Evolutionary conservation across 2,888 invertebrate genomes (phyloP), one percentile per base, ranked within the genome.

Genomic region (Lottia scabra): DNA sequence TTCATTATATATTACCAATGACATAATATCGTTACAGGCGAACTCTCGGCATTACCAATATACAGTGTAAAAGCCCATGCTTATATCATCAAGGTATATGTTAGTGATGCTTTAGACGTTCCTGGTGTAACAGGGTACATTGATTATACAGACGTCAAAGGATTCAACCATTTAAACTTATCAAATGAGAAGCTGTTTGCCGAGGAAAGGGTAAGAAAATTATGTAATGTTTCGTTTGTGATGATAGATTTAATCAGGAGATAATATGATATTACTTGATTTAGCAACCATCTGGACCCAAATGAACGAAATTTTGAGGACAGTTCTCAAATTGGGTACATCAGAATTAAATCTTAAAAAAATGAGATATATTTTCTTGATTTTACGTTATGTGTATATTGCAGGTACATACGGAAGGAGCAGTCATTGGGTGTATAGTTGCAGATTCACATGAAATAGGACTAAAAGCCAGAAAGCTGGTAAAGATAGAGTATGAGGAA

Each of bases 1-100:
- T n/a, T n/a, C n/a, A n/a, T n/a, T n/a, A n/a, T n/a, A n/a, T n/a
- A n/a, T n/a, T n/a, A n/a, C n/a, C n/a, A n/a, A n/a, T n/a, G n/a
- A n/a, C n/a, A n/a, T n/a, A n/a, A n/a, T n/a, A n/a, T 30, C 27
- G 3, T 71, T 73, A 3, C 75, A 88, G 90, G 93, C 67, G 97
- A 98, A 88, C 90, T 97, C 2, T 95, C 95, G 83, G 90, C 96
- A 82, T 93, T 93, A 0, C 92, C 95, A 65, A 96, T 98, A 0
- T 83, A 94, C 0, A 96, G 96, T 83, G 93, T 93, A 0, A 94
- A 93, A 90, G 93, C 97, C 0, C 94, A 96, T 84, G 98, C 97
- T 0, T 94, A 93, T 81, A 92, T 98, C 69, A 48, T 94, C 4
- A 93, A 91, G 12, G 92, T 98, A 1, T 94, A 98, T 89, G 90